Percentiles rank a stretch among this genome's conserved stretches.
These are phyloP conservation scores for Thymelicus sylvestris DNA, from an alignment of 2,888 invertebrate species.

Conservation along the genomic window DNA sequence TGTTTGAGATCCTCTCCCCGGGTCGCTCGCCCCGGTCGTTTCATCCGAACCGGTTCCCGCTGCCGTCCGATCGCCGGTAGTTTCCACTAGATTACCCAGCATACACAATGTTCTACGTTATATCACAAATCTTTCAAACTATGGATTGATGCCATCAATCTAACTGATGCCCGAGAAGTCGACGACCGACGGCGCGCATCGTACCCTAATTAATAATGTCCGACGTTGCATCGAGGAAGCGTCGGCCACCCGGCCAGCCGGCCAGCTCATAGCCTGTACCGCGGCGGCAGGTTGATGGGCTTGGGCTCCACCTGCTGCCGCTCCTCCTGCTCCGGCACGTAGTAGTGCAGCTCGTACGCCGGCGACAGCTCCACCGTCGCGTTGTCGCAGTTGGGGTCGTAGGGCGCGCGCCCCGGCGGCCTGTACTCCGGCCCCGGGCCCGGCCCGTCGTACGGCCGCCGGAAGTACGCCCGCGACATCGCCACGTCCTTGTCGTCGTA, in stretches of 20 bases:
- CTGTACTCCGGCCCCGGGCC: constrained; percentile 7
- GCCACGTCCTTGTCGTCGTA: constrained; percentile 52
- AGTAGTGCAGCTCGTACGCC: constrained; percentile 76
- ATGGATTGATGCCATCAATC: constrained; percentile 6
- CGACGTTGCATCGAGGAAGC: neutral
- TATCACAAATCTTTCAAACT: constrained; percentile 14
- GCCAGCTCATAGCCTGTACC: constrained; percentile 53
- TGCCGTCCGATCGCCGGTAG: neutral
- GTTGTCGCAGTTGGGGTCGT: constrained; percentile 62
- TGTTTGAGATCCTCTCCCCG: too few relatives aligned
- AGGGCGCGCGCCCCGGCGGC: constrained; percentile 42
- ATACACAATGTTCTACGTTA: constrained; percentile 15
- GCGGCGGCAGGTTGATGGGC: constrained; percentile 46
- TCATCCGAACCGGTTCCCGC: constrained; percentile 4
- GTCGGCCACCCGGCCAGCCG: neutral
- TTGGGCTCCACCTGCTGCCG: constrained; percentile 55
- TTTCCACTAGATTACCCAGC: constrained; percentile 1
- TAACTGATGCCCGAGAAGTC: too few relatives aligned
- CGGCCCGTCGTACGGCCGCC: constrained; percentile 41
- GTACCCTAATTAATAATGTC: too few relatives aligned
- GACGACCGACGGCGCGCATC: too few relatives aligned
- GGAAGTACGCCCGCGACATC: constrained; percentile 64
- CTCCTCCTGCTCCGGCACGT: constrained; percentile 75
- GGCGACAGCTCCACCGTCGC: constrained; percentile 68
- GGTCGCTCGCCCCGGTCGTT: neutral